These are phyloP conservation scores for Hoplodrina ambigua DNA, from an alignment of 2,888 invertebrate genomes.

Conservation along the genomic window DNA sequence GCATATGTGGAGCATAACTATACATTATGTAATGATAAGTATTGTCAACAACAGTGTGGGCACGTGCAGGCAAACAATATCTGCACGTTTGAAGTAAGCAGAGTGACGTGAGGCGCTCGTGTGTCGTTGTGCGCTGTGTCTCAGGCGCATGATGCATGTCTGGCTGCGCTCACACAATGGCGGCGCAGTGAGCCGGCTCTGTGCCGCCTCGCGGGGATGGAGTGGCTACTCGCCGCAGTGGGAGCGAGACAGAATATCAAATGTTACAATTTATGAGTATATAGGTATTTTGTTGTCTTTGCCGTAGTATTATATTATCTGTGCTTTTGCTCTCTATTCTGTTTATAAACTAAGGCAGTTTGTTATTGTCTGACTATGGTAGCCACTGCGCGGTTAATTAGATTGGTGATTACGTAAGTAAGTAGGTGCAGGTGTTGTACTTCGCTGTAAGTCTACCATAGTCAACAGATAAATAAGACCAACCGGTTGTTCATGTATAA, in stretches of 20 bases:
- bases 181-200: conserved; percentile 22
- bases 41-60: neutral
- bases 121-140: conserved; percentile 1
- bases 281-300: neutral
- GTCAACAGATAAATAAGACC: neutral
- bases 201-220: conserved; percentile 22
- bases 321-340: neutral
- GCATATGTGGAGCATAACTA: neutral
- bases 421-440: too few relatives aligned
- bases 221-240: conserved; percentile 3
- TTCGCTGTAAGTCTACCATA: too few relatives aligned
- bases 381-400: too few relatives aligned
- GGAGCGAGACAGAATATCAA: conserved; percentile 9
- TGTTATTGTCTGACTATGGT: too few relatives aligned
- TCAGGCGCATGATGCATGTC: conserved; percentile 28
- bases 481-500: neutral
- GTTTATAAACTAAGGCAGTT: neutral
- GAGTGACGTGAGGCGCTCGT: conserved; percentile 1
- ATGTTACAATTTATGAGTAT: neutral
- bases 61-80: neutral
- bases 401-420: too few relatives aligned
- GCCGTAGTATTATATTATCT: too few relatives aligned
- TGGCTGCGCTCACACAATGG: conserved; percentile 38
- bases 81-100: neutral
- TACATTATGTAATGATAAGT: neutral